Evolutionary conservation across 2,113 vertebrate species (phyloP).

Genomic region (Miniopterus natalensis): DNA sequence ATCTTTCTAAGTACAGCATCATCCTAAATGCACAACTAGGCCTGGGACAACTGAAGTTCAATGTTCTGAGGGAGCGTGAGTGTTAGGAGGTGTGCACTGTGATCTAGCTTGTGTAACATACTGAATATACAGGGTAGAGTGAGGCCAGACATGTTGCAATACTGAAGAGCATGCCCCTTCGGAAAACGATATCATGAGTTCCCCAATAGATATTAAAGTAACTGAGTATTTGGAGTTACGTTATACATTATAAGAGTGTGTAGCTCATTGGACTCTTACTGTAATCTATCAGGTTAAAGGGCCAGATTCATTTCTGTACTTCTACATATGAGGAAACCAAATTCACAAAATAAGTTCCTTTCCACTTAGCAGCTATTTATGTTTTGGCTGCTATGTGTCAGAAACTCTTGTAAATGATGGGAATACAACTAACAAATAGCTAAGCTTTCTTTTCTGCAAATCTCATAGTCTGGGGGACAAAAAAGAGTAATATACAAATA

Average conservation of each 20-base stretch:
- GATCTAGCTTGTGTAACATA: background rate
- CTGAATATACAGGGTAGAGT: background rate
- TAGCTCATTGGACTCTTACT: background rate
- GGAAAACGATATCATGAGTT: background rate
- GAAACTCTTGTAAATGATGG: background rate
- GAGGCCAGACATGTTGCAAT: rapidly evolving
- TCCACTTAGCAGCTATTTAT: background rate
- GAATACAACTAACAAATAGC: background rate
- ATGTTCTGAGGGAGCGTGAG: background rate
- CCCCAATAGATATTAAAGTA: background rate
- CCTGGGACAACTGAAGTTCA: background rate
- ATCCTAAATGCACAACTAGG: background rate
- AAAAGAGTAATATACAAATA: background rate
- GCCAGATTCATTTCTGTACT: background rate
- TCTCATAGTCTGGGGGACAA: background rate
- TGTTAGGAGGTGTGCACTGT: background rate
- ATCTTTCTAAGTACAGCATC: background rate
- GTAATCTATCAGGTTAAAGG: background rate
- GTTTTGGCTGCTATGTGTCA: background rate
- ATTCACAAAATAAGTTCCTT: background rate
- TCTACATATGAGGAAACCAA: background rate
- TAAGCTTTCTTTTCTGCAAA: background rate
- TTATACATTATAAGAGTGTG: background rate
- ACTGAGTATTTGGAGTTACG: background rate
- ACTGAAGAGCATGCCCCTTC: background rate